Conservation (phyloP, 2,888 invertebrate genomes). For the Caenorhabditis sp. region DNA sequence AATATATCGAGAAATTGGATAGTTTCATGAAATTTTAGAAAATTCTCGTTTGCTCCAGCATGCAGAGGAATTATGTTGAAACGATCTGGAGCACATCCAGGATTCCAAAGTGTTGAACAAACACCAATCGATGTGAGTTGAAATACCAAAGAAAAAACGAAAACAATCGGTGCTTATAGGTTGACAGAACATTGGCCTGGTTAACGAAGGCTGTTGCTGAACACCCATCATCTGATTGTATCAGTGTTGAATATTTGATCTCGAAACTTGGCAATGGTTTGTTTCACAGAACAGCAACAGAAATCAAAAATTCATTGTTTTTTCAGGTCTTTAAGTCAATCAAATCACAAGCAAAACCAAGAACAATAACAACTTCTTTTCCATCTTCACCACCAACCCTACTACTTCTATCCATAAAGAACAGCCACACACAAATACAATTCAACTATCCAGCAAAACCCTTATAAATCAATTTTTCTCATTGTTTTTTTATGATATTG, state of each 20-base stretch:
- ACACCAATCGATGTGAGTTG: background rate
- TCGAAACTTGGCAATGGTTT: background rate
- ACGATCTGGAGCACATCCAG: constrained; percentile 37
- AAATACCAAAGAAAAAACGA: no score
- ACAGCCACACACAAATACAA: background rate
- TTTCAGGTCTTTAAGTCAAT: background rate
- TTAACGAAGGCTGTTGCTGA: background rate
- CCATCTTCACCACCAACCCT: background rate
- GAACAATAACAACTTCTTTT: background rate
- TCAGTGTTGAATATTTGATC: background rate
- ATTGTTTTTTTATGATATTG: background rate
- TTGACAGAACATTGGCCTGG: background rate
- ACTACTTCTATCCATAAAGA: background rate
- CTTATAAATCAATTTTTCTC: background rate
- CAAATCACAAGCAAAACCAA: background rate
- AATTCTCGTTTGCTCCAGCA: constrained; percentile 64
- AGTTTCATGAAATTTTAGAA: constrained; percentile 37
- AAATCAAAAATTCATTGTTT: background rate
- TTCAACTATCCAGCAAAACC: background rate
- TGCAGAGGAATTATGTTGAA: constrained; percentile 64
- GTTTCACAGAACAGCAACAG: background rate
- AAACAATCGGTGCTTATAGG: background rate
- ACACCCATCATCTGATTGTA: background rate
- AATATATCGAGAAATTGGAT: background rate
- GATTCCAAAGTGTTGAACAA: constrained; percentile 1